Evolutionary conservation across 2,113 vertebrate species (phyloP), one percentile per base, ranked within the genome.

Genomic region (Falco punctatus): DNA sequence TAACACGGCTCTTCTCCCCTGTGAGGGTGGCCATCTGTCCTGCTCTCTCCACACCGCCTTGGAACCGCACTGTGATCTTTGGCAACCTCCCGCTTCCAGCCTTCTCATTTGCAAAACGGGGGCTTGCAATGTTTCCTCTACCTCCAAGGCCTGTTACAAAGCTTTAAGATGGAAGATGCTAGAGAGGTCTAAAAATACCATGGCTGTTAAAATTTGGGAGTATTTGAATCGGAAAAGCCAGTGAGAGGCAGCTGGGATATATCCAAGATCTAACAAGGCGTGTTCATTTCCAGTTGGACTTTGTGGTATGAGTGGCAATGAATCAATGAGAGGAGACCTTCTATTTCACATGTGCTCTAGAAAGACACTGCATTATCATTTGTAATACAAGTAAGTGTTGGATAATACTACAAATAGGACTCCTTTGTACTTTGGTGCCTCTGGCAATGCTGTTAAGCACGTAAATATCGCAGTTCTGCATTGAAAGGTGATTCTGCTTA

Each of bases 1-100:
- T 82, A 92, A 82, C 81, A 89, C 1, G 1, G 20, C 62, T 62
- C 40, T 40, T 70, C 49, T 88, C 62, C 94, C 91, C 91, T 69
- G 38, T 2, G 2, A 82, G 74, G 54, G 71, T 96, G 85, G 54
- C 93, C 93, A 92, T 92, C 96, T 95, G 81, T 87, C 92, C 91
- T 90, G 38, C 65, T 69, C 70, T 75, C 81, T 54, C 12, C 5
- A 42, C 5, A 16, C 75, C 85, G 88, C 83, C 79, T 80, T 92
- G 92, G 92, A 80, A 48, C 46, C 0, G 0, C 42, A 0, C 69
- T 93, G 69, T 86, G 86, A 91, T 92, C 92, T 69, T 92, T 95
- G 97, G 91, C 94, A 91, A 10, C 54, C 78, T 91, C 64, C 62
- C 0, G 24, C 55, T 88, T 95, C 73, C 79, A 93, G 71, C 52